Base-by-base conservation (phyloP, 2,797 vertebrate genomes). In the Platalea minor region DNA sequence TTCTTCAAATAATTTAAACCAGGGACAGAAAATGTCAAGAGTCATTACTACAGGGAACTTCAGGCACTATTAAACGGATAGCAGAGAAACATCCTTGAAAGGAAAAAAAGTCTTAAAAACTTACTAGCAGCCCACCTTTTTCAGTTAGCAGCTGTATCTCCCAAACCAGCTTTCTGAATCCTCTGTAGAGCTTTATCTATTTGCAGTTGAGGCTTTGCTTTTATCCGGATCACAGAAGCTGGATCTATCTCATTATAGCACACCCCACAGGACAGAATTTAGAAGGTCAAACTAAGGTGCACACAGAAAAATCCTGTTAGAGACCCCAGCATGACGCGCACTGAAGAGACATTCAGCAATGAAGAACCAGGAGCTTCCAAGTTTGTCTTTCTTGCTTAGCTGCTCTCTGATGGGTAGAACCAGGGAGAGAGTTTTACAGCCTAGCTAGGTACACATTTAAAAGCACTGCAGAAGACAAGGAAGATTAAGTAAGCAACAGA, bases 261-360 rank as follows among this genome's bases (percentile, higher is more conserved):
- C 86, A 83, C 4, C 78, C 33, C 61, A n/a, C 0, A 67, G 63
- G 88, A 77, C 16, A 78, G 56, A 85, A 64, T 63, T 85, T 77
- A 60, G 73, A 86, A 69, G 91, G 90, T 84, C 88, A 92, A 88
- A 86, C 64, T 39, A 83, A 96, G 93, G 95, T 84, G 76, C 35
- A 13, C 67, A 37, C 63, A 87, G 73, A 87, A 41, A 88, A 95
- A 96, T 90, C 88, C 97, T 91, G 89, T 97, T 88, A 95, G 91
- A 87, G 43, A 19, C 87, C 90, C 33, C 98, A 96, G 96, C 88
- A 84, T 75, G 97, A 75, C 33, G 51, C 45, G 78, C 84, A 50
- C 19, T 53, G 69, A 77, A 88, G 93, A 93, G 50, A 59, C 26
- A 25, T 39, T 78, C 28, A 9, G 46, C 69, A 86, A 83, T 2